phyloP scores from a whole-genome alignment of 2,888 invertebrate genomes.

The Camptogramma bilineatum region DNA sequence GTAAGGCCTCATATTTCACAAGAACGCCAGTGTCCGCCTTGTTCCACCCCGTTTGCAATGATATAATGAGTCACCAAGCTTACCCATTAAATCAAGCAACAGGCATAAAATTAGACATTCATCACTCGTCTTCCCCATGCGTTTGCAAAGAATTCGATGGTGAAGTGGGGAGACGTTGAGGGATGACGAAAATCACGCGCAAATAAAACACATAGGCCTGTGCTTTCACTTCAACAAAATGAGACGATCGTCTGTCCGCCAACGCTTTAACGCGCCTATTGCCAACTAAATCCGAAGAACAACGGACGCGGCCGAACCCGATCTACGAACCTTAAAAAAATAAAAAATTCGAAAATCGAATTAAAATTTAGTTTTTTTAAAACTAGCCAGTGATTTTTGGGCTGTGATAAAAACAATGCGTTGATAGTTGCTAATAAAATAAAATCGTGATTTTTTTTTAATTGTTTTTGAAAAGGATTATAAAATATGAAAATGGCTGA shows the following conservation, averaged over 20 bases:
- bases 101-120: constrained; percentile 39
- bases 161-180: constrained; percentile 68
- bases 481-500: constrained; percentile 65
- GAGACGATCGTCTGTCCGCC: constrained; percentile 68
- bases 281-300: constrained; percentile 64
- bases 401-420: constrained; percentile 49
- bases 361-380: neutral
- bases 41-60: constrained; percentile 46
- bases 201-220: constrained; percentile 78
- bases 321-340: constrained; percentile 43
- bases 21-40: constrained; percentile 45
- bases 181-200: constrained; percentile 80
- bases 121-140: constrained; percentile 42
- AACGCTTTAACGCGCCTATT: constrained; percentile 63
- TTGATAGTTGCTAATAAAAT: constrained; percentile 47
- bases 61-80: constrained; percentile 46
- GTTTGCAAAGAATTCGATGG: constrained; percentile 44
- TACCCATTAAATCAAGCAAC: constrained; percentile 45
- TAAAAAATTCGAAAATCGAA: constrained; percentile 24
- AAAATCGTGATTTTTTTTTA: constrained; percentile 44
- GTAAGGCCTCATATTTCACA: constrained; percentile 28
- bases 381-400: constrained; percentile 45
- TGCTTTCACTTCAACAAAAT: constrained; percentile 83
- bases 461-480: constrained; percentile 38
- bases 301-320: constrained; percentile 66